Evolutionary conservation across 2,113 vertebrate genomes (phyloP).

Genomic region (Gracilinanus agilis): DNA sequence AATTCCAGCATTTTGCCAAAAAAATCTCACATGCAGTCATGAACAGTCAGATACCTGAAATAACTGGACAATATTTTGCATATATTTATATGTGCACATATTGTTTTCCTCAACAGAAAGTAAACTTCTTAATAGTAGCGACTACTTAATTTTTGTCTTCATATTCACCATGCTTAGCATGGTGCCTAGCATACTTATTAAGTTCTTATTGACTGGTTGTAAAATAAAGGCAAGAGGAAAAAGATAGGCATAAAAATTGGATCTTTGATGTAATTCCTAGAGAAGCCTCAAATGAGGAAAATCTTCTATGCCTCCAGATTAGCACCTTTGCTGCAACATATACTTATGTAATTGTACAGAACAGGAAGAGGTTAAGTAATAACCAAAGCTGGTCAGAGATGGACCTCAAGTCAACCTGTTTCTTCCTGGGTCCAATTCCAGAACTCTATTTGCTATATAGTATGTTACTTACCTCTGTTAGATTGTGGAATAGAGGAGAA

Average conservation of each 20-base stretch:
- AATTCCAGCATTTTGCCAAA: too few species aligned
- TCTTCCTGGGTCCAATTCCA: neutral
- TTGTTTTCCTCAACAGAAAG: neutral
- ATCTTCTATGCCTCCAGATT: neutral
- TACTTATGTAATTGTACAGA: neutral
- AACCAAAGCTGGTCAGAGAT: neutral
- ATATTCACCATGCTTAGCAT: neutral
- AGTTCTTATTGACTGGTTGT: neutral
- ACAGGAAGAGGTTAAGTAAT: neutral
- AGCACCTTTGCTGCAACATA: neutral
- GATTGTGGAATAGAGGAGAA: neutral
- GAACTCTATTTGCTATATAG: neutral
- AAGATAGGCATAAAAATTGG: neutral
- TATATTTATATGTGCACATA: neutral
- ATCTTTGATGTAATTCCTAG: neutral
- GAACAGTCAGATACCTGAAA: too few species aligned
- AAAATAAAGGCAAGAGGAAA: neutral
- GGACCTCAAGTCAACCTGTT: neutral
- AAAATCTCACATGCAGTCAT: too few species aligned
- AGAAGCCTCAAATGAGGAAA: neutral
- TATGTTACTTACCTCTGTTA: neutral
- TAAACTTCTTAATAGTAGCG: neutral
- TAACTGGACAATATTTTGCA: neutral
- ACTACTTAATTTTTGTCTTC: neutral
- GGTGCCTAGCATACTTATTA: neutral